Conservation (phyloP, 1,140 invertebrate species). For the Holotrichia oblita region DNA sequence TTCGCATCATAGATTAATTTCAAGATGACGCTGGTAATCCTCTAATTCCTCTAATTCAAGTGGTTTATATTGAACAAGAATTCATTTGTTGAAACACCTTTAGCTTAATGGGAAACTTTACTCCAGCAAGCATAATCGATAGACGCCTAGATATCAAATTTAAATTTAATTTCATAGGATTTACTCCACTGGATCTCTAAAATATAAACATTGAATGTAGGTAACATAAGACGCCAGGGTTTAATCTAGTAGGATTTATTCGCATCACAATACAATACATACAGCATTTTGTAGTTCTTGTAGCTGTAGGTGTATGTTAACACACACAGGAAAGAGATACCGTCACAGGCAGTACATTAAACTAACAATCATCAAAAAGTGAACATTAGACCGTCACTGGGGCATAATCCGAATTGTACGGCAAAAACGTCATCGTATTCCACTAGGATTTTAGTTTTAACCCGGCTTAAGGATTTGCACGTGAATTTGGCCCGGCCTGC, state of each 20-base stretch:
- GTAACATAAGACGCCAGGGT: not conserved
- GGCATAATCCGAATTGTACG: not conserved
- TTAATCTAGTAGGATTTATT: not conserved
- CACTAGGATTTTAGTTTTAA: not conserved
- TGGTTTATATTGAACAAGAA: too few species aligned
- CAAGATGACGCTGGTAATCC: too few species aligned
- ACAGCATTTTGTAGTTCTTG: not conserved
- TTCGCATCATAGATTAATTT: too few species aligned
- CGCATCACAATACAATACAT: not conserved
- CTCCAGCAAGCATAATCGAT: not conserved
- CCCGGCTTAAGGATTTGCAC: constrained; percentile 19
- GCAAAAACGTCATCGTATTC: not conserved
- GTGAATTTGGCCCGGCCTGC: not conserved
- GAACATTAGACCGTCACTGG: not conserved
- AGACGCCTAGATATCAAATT: not conserved
- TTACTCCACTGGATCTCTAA: not conserved
- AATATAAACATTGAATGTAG: not conserved
- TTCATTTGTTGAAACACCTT: not conserved
- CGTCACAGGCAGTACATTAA: not conserved
- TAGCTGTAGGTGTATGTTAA: not conserved
- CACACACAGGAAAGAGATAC: not conserved
- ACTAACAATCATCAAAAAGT: constrained; percentile 13
- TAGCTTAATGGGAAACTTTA: not conserved
- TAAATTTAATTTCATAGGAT: constrained; percentile 11
- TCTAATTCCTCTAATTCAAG: too few species aligned